A percentile compares a stretch with the other conserved stretches of the same genome.
Evolutionary conservation across 2,797 vertebrate species (phyloP).

Genomic region (Ibycter americanus): DNA sequence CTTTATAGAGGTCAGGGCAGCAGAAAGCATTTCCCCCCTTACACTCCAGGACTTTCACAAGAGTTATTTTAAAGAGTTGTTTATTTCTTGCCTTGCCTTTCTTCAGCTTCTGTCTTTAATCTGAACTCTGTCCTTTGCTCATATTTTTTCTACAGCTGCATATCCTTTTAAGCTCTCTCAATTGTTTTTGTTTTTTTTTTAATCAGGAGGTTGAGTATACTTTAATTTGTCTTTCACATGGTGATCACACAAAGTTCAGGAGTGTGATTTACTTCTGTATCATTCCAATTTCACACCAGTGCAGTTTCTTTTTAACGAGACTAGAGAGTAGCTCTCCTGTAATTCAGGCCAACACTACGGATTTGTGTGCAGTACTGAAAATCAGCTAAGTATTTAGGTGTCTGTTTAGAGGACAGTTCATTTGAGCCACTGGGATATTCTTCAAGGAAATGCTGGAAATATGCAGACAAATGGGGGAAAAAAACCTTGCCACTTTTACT

Average conservation of each 20-base stretch:
- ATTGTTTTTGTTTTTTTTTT: neutral
- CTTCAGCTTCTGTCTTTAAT: slow-evolving; percentile 28
- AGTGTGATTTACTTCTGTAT: neutral
- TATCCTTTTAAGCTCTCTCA: slow-evolving; percentile 33
- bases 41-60: slow-evolving; percentile 15
- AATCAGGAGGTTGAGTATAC: slow-evolving; percentile 1
- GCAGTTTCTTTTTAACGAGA: neutral
- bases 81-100: slow-evolving; percentile 43
- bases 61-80: slow-evolving; percentile 34
- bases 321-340: neutral
- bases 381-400: neutral
- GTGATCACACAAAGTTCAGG: slow-evolving; percentile 6
- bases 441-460: neutral
- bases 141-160: neutral
- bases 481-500: neutral
- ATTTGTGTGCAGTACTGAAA: neutral
- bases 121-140: slow-evolving; percentile 44
- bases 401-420: neutral
- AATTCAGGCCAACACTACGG: neutral
- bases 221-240: neutral
- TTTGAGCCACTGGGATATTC: neutral
- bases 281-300: neutral
- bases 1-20: slow-evolving; percentile 1
- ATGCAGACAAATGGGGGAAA: neutral
- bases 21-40: slow-evolving; percentile 27